Evolutionary conservation across 2,888 invertebrate genomes (phyloP).

Genomic region (Polydrusus pterygomalis): DNA sequence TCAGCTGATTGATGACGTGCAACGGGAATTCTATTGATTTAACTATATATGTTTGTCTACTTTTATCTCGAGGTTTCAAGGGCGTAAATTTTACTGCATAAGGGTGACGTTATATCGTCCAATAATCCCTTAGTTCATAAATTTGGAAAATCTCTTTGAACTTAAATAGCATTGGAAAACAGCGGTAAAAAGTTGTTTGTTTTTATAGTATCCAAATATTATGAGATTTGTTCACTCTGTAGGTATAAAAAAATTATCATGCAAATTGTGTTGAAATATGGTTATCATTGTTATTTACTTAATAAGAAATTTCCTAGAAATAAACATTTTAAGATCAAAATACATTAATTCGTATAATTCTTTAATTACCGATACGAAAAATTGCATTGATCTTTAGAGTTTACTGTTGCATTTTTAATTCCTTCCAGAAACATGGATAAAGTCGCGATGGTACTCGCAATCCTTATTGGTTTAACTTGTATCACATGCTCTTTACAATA

Average conservation of each 20-base stretch:
- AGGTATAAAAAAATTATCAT: background rate
- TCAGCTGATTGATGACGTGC: no score
- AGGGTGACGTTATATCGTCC: no score
- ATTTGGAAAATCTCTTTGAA: no score
- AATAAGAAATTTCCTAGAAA: constrained; percentile 7
- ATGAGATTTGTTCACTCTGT: background rate
- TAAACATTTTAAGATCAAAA: constrained; percentile 3
- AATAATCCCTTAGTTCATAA: no score
- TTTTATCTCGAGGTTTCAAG: no score
- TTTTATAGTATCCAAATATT: no score
- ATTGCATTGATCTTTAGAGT: background rate
- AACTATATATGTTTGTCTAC: no score
- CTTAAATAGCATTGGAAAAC: no score
- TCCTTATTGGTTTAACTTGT: constrained; percentile 11
- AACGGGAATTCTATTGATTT: no score
- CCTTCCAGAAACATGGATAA: constrained; percentile 7
- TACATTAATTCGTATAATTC: background rate
- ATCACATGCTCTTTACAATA: constrained; percentile 21
- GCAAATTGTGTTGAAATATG: constrained; percentile 22
- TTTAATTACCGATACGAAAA: background rate
- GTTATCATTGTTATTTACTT: constrained; percentile 17
- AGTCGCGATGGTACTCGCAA: background rate
- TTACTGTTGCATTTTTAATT: background rate
- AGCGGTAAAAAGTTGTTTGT: no score
- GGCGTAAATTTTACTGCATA: no score